Conservation (phyloP, 2,888 invertebrate species). For the Cryptocephalus primarius region DNA sequence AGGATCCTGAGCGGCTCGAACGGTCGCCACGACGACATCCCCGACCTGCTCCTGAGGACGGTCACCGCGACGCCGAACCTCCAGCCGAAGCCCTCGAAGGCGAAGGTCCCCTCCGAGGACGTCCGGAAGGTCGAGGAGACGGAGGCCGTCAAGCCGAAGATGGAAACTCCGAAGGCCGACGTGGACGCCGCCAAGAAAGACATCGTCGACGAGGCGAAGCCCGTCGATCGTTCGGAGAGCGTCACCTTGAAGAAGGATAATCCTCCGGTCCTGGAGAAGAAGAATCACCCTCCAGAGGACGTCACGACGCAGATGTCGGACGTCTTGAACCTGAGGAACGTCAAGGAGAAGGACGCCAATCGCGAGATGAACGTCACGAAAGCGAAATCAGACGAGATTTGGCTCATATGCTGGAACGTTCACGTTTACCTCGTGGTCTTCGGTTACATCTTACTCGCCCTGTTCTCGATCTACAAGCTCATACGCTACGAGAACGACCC, state of each 20-base stretch:
- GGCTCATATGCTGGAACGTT: slow-evolving; percentile 83
- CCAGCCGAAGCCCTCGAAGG: slow-evolving; percentile 24
- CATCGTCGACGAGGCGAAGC: slow-evolving; percentile 14
- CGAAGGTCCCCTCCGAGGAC: slow-evolving; percentile 23
- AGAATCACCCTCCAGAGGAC: slow-evolving; percentile 18
- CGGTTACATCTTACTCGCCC: slow-evolving; percentile 71
- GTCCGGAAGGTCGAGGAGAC: slow-evolving; percentile 17
- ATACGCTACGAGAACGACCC: slow-evolving; percentile 78
- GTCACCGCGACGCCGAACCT: slow-evolving; percentile 43
- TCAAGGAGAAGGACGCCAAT: slow-evolving; percentile 35
- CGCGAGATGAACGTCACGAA: slow-evolving; percentile 27
- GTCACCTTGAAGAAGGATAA: slow-evolving; percentile 31
- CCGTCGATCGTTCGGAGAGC: slow-evolving; percentile 28
- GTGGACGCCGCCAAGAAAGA: slow-evolving; percentile 19
- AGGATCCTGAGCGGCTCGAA: slow-evolving; percentile 78
- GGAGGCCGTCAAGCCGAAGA: slow-evolving; percentile 8
- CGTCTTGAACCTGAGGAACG: slow-evolving; percentile 49
- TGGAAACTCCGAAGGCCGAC: slow-evolving; percentile 16
- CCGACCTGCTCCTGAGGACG: slow-evolving; percentile 61
- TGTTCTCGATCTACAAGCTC: slow-evolving; percentile 77
- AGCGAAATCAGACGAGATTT: slow-evolving; percentile 43
- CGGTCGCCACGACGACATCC: slow-evolving; percentile 71
- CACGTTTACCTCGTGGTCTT: slow-evolving; percentile 82
- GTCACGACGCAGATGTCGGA: slow-evolving; percentile 34
- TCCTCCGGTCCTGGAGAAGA: slow-evolving; percentile 15